Evolutionary conservation across 2,888 invertebrate genomes (phyloP).

Genomic region (Hedychridium roseum): DNA sequence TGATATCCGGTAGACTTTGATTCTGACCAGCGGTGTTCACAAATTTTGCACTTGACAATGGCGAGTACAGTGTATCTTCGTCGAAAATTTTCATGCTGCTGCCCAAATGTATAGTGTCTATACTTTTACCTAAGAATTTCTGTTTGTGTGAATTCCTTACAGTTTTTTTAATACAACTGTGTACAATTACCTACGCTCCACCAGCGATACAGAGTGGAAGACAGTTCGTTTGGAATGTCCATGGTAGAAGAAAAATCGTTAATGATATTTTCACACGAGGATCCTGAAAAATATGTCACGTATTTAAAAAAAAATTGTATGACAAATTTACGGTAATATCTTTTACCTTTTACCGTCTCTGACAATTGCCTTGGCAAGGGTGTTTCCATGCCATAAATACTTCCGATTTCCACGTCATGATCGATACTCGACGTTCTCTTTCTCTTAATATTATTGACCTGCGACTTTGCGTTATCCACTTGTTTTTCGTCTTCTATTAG

Average conservation of each 20-base stretch:
- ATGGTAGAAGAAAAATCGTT: no score
- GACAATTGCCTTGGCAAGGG: constrained; percentile 54
- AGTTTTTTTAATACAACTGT: neutral
- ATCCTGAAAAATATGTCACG: no score
- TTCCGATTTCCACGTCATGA: constrained; percentile 59
- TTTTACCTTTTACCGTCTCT: constrained; percentile 19
- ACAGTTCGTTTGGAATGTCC: no score
- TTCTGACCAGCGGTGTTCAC: no score
- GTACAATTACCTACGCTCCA: constrained; percentile 7
- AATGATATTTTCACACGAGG: no score
- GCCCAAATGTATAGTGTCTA: constrained; percentile 68
- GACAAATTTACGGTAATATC: neutral
- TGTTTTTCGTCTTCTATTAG: constrained; percentile 9
- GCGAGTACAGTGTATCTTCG: constrained; percentile 39
- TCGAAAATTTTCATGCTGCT: constrained; percentile 71
- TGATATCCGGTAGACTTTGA: no score
- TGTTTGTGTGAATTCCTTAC: neutral
- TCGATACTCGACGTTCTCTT: constrained; percentile 48
- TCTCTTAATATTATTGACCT: constrained; percentile 6
- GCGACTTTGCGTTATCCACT: constrained; percentile 2
- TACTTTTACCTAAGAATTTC: constrained; percentile 40
- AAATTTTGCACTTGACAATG: no score
- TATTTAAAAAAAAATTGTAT: no score
- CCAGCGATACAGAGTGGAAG: neutral
- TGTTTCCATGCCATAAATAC: constrained; percentile 63